A percentile compares a stretch with the other conserved stretches of the same genome.
These are phyloP conservation scores for Ptychobarbus kaznakovi DNA, from an alignment of 2,797 vertebrate species.

Conservation along the genomic window DNA sequence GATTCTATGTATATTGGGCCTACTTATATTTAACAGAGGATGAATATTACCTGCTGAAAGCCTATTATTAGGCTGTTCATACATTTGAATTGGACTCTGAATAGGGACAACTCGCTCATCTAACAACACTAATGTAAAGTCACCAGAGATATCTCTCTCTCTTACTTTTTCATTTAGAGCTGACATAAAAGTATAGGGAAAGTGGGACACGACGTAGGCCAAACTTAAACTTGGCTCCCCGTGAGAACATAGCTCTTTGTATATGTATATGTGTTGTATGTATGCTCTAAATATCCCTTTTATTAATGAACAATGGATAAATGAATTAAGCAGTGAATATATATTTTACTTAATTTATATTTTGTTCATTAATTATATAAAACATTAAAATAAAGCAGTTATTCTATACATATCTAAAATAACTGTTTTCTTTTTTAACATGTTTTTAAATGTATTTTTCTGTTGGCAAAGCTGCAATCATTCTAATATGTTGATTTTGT, in stretches of 20 bases:
- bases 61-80: conserved; percentile 43
- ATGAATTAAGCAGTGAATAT: background rate
- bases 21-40: conserved; percentile 37
- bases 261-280: background rate
- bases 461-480: background rate
- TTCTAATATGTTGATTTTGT: background rate
- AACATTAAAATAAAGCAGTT: background rate
- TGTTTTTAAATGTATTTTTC: background rate
- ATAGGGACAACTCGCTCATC: conserved; percentile 34
- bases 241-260: background rate
- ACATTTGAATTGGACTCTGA: conserved; percentile 20
- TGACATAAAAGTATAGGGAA: conserved; percentile 14
- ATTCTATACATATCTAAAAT: background rate
- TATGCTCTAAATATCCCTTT: background rate
- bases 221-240: conserved; percentile 4
- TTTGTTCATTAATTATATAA: background rate
- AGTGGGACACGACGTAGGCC: background rate
- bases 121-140: conserved; percentile 38
- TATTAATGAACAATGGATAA: background rate
- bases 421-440: background rate
- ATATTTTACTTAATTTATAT: background rate
- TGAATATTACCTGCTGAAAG: conserved; percentile 46
- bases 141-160: conserved; percentile 7
- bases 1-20: conserved; percentile 27
- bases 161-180: background rate